phyloP scores from a whole-genome alignment of 2,797 vertebrate genomes.

The Epinephelus malabaricus region DNA sequence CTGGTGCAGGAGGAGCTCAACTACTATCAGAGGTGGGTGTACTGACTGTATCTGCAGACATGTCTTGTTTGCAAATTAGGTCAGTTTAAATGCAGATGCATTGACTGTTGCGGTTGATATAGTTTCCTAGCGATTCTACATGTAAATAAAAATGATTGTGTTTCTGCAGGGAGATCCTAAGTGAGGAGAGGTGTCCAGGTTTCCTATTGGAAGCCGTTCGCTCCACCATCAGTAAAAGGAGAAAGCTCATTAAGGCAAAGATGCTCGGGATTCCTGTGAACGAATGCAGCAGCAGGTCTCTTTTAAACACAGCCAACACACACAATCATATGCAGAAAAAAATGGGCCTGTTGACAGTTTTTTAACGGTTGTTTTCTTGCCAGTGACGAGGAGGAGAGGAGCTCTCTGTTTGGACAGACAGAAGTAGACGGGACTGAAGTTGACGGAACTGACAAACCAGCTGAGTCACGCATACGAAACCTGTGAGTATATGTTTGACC shows the following conservation, averaged over 20 bases:
- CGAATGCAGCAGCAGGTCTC: slow-evolving; percentile 91
- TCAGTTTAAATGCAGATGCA: not conserved
- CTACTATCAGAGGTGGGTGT: slow-evolving; percentile 94
- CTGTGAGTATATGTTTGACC: slow-evolving; percentile 88
- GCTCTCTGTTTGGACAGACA: slow-evolving; percentile 78
- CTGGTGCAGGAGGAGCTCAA: slow-evolving; percentile 95
- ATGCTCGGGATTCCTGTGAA: slow-evolving; percentile 93
- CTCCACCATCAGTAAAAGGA: slow-evolving; percentile 90
- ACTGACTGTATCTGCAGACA: not conserved
- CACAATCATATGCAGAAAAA: not conserved
- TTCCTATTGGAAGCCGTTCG: slow-evolving; percentile 92
- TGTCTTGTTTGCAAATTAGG: not conserved
- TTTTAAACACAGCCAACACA: slow-evolving; percentile 12
- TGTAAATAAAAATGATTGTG: slow-evolving; percentile 1
- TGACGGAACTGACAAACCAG: slow-evolving; percentile 83
- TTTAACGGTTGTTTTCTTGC: slow-evolving; percentile 1
- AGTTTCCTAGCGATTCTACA: not conserved
- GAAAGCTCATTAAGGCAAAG: slow-evolving; percentile 94
- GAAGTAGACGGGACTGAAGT: slow-evolving; percentile 76
- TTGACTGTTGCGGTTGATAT: not conserved
- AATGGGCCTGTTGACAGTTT: not conserved
- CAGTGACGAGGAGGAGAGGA: slow-evolving; percentile 90
- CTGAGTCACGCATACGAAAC: slow-evolving; percentile 91
- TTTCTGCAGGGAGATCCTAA: slow-evolving; percentile 91
- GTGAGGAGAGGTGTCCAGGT: slow-evolving; percentile 90